Evolutionary conservation across 2,113 vertebrate species (phyloP).

Genomic region (Saguinus midas): DNA sequence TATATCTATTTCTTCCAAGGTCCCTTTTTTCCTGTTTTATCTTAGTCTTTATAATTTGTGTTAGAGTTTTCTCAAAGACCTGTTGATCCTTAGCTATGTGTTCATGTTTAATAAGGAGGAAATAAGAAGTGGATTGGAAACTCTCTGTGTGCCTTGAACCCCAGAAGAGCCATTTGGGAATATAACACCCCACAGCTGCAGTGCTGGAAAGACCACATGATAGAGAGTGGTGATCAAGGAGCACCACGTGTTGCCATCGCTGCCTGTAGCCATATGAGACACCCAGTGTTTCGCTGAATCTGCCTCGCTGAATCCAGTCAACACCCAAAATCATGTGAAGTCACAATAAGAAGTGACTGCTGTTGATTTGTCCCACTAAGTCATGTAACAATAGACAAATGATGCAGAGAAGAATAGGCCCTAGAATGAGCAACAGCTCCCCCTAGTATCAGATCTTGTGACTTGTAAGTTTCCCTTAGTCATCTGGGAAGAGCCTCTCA

Average conservation of each 20-base stretch:
- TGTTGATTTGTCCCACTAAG: not conserved
- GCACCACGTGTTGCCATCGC: not conserved
- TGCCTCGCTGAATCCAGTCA: not conserved
- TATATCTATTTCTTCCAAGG: not conserved
- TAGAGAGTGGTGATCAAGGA: not conserved
- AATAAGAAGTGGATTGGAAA: not conserved
- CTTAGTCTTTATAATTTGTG: not conserved
- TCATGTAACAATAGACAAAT: not conserved
- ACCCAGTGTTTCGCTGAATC: not conserved
- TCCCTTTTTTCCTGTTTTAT: not conserved
- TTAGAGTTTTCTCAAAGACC: not conserved
- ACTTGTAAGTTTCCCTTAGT: not conserved
- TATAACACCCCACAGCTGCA: not conserved
- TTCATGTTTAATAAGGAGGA: not conserved
- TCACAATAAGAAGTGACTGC: not conserved
- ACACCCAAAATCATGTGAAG: not conserved
- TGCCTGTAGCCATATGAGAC: not conserved
- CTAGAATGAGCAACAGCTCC: not conserved
- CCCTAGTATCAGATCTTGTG: not conserved
- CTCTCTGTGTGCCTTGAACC: not conserved
- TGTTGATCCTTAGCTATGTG: not conserved
- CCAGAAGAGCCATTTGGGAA: not conserved
- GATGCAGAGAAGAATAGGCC: not conserved
- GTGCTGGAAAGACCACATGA: not conserved
- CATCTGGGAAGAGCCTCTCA: not conserved